Evolutionary conservation across 1,140 invertebrate species (phyloP), one percentile per base, ranked within the genome.

Genomic region (Drusus annulatus): DNA sequence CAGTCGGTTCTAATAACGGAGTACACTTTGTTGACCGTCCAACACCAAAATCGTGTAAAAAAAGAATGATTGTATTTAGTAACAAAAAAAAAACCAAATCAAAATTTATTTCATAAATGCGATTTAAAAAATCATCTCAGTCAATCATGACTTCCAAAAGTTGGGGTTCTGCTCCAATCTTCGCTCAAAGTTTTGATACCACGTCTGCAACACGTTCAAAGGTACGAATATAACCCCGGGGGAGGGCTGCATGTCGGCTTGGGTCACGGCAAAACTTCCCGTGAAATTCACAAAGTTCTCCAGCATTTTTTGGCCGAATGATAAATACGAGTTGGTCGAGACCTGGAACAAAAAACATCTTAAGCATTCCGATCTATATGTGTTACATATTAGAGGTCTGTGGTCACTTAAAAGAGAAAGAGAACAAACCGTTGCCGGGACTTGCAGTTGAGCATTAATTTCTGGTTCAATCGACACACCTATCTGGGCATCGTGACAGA

Each of bases 181-280:
- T 85, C 97, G 89, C 85, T 97, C 93, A 86, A 99, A 99, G 85
- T 95, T 98, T 79, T 94, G 93, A 86, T 96, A 99, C 98, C 98
- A 99, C 58, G 93, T 95, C 86, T 98, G 94, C 7, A 99, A 90
- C 0, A 93, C 93, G 62, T 94, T 95, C 19, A 99, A 87, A 0
- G 98, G 97, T 45, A 99, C 94, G 88, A 94, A 98, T 28, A 93
- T 94, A 84, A 98, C 96, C 36, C 92, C 94, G 0, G 94, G 94
- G 85, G 95, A 94, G 0, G 94, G 93, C 2, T 92, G 90, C 92
- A 97, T 96, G 85, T 97, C 94, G 1, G 92, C 86, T 83, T 96
- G 95, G 3, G 93, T 94, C 10, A 96, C 90, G 5, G 94, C 93
- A 90, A 98, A 99, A 83, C 97, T 98, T 6, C 95, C 93, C 2